These are phyloP conservation scores for Hirundo rustica DNA, from an alignment of 2,797 vertebrate genomes.

Conservation along the genomic window DNA sequence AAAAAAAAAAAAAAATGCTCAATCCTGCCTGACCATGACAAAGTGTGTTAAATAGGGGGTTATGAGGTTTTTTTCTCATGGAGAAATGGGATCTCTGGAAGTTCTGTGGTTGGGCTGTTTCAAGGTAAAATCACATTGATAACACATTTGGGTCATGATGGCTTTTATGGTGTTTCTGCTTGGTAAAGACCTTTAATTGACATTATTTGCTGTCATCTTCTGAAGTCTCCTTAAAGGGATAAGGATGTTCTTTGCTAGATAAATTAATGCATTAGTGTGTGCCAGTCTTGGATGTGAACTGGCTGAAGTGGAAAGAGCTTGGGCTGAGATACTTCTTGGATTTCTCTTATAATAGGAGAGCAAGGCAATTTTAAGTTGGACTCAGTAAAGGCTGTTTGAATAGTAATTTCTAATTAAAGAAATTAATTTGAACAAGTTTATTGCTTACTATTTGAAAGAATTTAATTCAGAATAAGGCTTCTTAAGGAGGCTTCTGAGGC, in stretches of 20 bases:
- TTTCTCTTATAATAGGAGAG: background rate
- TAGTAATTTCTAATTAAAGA: background rate
- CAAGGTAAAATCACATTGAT: background rate
- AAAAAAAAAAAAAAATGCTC: background rate
- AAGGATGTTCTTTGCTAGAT: background rate
- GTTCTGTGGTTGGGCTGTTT: background rate
- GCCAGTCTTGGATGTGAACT: background rate
- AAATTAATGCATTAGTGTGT: background rate
- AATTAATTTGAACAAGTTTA: background rate
- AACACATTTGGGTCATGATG: background rate
- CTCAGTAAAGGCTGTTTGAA: background rate
- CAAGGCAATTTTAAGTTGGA: background rate
- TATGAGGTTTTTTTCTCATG: background rate
- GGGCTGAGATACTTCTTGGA: background rate
- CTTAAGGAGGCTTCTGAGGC: background rate
- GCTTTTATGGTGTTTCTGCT: background rate
- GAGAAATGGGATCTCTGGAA: background rate
- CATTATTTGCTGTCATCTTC: background rate
- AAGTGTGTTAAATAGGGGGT: background rate
- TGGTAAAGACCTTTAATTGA: background rate
- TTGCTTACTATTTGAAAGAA: background rate
- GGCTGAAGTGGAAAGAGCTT: background rate
- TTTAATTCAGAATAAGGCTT: background rate
- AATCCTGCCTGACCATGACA: background rate
- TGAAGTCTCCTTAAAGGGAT: background rate